A percentile compares a stretch with the other conserved stretches of the same genome.
Evolutionary conservation across 2,113 vertebrate species (phyloP).

Genomic region (Solea solea): DNA sequence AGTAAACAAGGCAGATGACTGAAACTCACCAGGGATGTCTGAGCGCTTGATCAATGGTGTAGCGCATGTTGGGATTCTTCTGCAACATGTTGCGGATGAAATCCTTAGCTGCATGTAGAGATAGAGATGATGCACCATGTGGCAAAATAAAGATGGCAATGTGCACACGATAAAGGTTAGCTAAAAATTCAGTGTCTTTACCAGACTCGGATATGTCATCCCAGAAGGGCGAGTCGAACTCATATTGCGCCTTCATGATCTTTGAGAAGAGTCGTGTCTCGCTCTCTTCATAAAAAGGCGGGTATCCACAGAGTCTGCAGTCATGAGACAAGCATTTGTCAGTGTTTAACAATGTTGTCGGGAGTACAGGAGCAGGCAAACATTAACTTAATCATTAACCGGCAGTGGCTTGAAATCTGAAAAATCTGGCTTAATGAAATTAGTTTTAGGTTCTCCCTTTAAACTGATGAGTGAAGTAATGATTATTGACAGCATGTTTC

Average conservation of each 20-base stretch:
- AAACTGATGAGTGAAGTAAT: no score
- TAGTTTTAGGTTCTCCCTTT: no score
- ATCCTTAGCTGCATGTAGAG: slow-evolving; percentile 87
- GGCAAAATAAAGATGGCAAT: not conserved
- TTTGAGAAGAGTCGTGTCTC: slow-evolving; percentile 96
- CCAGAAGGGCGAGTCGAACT: slow-evolving; percentile 98
- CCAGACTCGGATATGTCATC: slow-evolving; percentile 96
- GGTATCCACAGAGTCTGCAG: slow-evolving; percentile 93
- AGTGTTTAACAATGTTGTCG: no score
- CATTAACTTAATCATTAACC: not conserved
- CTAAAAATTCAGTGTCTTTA: slow-evolving; percentile 52
- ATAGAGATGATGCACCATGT: not conserved
- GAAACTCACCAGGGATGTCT: slow-evolving; percentile 91
- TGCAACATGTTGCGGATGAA: slow-evolving; percentile 94
- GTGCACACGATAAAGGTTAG: not conserved
- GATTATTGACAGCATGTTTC: no score
- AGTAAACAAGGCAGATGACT: not conserved
- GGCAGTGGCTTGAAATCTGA: no score
- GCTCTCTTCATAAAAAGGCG: slow-evolving; percentile 95
- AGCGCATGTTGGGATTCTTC: slow-evolving; percentile 89
- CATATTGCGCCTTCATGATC: slow-evolving; percentile 95
- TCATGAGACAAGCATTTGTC: not conserved
- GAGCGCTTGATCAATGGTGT: slow-evolving; percentile 89
- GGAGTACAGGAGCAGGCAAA: not conserved
- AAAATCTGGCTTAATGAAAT: no score